Evolutionary conservation across 2,113 vertebrate genomes (phyloP), one percentile per base, ranked within the genome.

Genomic region (Cettia cetti): DNA sequence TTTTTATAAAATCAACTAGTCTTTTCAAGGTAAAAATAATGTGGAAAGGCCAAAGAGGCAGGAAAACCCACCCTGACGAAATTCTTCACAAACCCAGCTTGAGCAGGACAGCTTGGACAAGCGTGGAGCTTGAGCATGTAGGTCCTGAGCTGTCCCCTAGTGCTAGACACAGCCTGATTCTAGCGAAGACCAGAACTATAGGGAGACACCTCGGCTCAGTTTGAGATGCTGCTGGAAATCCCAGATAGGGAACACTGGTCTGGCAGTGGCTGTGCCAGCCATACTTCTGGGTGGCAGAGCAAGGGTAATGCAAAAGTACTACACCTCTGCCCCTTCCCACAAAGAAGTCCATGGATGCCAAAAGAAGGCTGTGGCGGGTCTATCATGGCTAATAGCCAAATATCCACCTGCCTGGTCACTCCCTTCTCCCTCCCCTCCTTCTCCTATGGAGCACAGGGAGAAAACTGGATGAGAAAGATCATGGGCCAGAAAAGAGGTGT

Each of bases 111-210:
- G 15, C 16, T 44, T 75, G 33, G 60, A 54, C 35, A 89, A 89
- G 68, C 3, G 2, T 16, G 61, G 39, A 65, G 30, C 22, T 66
- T 77, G 27, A 56, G 31, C 17, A 6, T 26, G 33, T 35, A 16
- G 27, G 10, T 84, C 35, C 52, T 81, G 23, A 75, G 33, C 50
- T 91, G 45, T 57, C 33, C 39, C 47, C 19, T 44, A 35, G 23
- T 42, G 30, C 42, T 35, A 39, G 18, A 70, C 39, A 19, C 27
- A 59, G 56, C 19, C n/a, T 72, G 57, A 72, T 68, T 60, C 22
- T 53, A 22, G 14, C 0, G 0, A 35, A 89, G 40, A 9, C 27
- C 28, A 64, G 39, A 17, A 30, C 35, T 54, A 1, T 8, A 26
- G 13, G 37, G 17, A 42, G 4, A 14, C 1, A 1, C 33, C 50